phyloP scores from a whole-genome alignment of 2,888 invertebrate species.

The Epicampocera succincta region DNA sequence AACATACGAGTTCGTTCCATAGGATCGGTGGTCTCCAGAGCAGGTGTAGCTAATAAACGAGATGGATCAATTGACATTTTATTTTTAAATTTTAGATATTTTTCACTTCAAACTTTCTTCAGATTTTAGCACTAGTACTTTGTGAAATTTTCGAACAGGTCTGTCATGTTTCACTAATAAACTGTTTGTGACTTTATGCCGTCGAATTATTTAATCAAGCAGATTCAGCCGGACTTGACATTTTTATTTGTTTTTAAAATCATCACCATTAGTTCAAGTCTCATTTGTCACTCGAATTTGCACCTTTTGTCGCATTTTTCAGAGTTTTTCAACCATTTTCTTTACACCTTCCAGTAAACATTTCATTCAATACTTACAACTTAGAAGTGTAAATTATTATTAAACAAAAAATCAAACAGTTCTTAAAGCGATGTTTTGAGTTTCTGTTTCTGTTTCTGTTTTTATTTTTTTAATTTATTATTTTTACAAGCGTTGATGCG shows the following conservation, averaged over 20 bases:
- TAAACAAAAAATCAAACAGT: constrained; percentile 39
- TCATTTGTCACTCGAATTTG: constrained; percentile 50
- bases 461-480: background rate
- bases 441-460: background rate
- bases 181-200: constrained; percentile 42
- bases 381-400: constrained; percentile 51
- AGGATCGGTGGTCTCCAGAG: constrained; percentile 22
- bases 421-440: background rate
- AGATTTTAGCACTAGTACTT: constrained; percentile 8
- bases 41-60: constrained; percentile 43
- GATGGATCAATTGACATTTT: constrained; percentile 44
- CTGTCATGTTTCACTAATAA: constrained; percentile 27
- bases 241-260: constrained; percentile 50
- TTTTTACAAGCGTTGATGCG: background rate
- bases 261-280: constrained; percentile 35
- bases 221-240: constrained; percentile 1
- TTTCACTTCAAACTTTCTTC: constrained; percentile 4
- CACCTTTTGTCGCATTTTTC: constrained; percentile 23
- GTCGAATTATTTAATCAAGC: constrained; percentile 20
- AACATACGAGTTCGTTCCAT: constrained; percentile 55
- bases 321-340: constrained; percentile 14
- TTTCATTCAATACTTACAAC: constrained; percentile 16
- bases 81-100: background rate
- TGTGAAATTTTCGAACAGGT: constrained; percentile 15
- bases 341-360: constrained; percentile 19